phyloP scores from a whole-genome alignment of 2,113 vertebrate genomes.

The Vimba vimba region DNA sequence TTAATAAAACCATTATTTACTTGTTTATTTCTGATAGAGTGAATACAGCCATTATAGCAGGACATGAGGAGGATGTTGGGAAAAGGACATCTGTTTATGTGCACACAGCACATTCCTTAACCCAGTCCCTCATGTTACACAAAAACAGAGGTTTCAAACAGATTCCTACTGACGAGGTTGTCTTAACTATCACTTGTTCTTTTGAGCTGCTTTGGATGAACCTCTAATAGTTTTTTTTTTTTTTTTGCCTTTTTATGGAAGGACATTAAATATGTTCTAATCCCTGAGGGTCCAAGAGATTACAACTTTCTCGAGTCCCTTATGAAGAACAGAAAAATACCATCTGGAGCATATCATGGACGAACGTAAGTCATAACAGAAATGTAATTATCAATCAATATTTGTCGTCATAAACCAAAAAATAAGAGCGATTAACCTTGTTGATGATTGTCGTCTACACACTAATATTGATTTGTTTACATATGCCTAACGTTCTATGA shows the following conservation, averaged over 20 bases:
- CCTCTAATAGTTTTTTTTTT: background rate
- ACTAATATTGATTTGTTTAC: background rate
- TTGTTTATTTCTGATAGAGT: constrained; percentile 70
- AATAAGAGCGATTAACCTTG: background rate
- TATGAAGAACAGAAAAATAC: constrained; percentile 29
- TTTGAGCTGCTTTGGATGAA: background rate
- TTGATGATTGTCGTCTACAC: background rate
- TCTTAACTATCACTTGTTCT: background rate
- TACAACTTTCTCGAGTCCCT: constrained; percentile 63
- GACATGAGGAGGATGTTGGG: constrained; percentile 86
- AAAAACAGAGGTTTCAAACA: constrained; percentile 72
- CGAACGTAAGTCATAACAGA: background rate
- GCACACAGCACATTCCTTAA: constrained; percentile 83
- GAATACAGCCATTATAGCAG: constrained; percentile 80
- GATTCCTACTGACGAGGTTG: constrained; percentile 65
- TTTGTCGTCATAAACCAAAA: background rate
- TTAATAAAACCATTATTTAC: too few species aligned
- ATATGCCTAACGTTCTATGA: background rate
- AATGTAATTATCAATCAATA: background rate
- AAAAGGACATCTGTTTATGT: constrained; percentile 86
- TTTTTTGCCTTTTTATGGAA: constrained; percentile 34
- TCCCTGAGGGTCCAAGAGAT: constrained; percentile 73
- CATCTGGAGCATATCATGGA: background rate
- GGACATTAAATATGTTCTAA: constrained; percentile 73
- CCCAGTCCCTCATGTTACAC: constrained; percentile 50